Conservation (phyloP, 2,888 invertebrate species). For the Hecatera dysodea region DNA sequence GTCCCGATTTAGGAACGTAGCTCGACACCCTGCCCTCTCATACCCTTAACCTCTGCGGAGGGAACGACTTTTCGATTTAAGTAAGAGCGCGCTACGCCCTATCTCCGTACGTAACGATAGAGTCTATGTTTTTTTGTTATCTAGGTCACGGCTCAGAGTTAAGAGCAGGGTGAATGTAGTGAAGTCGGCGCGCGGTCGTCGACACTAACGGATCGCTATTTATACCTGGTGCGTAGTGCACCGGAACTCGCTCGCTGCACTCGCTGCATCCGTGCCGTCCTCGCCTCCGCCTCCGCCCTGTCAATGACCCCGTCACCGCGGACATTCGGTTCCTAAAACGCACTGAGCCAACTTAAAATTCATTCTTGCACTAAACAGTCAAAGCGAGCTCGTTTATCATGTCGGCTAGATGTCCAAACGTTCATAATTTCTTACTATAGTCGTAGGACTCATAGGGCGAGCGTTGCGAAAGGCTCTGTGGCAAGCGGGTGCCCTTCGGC, state of each 20-base stretch:
- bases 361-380: slow-evolving; percentile 12
- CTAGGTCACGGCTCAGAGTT: slow-evolving; percentile 81
- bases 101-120: slow-evolving; percentile 69
- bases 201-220: slow-evolving; percentile 91
- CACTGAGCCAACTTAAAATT: slow-evolving; percentile 30
- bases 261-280: slow-evolving; percentile 89
- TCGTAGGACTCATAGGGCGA: slow-evolving; percentile 81
- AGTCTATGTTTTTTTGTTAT: slow-evolving; percentile 71
- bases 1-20: slow-evolving; percentile 70
- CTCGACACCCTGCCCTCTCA: slow-evolving; percentile 73
- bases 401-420: slow-evolving; percentile 57
- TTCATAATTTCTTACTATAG: slow-evolving; percentile 70
- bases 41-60: slow-evolving; percentile 67
- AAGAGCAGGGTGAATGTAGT: slow-evolving; percentile 77
- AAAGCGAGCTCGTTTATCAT: slow-evolving; percentile 27
- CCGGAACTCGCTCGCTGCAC: slow-evolving; percentile 89
- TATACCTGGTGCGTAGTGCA: slow-evolving; percentile 90
- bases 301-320: slow-evolving; percentile 85
- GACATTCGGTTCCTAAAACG: slow-evolving; percentile 63
- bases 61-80: slow-evolving; percentile 59
- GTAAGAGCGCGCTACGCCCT: slow-evolving; percentile 57
- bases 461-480: slow-evolving; percentile 82
- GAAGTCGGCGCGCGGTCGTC: slow-evolving; percentile 87
- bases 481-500: slow-evolving; percentile 88
- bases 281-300: slow-evolving; percentile 84